Evolutionary conservation across 2,113 vertebrate genomes (phyloP).

Genomic region (Danio rerio): DNA sequence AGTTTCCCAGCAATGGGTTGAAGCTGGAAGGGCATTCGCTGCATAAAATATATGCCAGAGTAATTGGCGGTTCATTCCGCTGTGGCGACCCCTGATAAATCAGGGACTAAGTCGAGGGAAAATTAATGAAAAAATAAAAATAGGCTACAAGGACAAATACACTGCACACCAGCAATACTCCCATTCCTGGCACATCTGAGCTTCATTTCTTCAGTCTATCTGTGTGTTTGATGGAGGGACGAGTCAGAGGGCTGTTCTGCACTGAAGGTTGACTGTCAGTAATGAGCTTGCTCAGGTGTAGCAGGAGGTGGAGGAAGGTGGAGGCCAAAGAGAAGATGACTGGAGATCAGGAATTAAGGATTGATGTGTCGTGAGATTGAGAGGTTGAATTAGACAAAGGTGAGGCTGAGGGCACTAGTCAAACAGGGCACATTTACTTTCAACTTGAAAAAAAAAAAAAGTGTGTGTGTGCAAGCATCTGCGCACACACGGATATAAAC

Average conservation of each 20-base stretch:
- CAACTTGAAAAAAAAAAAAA: not conserved
- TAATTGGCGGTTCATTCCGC: too few relatives aligned
- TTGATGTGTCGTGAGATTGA: not conserved
- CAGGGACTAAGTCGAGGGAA: too few relatives aligned
- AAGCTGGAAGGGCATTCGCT: too few relatives aligned
- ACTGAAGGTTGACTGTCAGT: constrained; percentile 30
- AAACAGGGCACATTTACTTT: constrained; percentile 25
- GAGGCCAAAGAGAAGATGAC: constrained; percentile 16
- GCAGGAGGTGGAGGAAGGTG: constrained; percentile 17
- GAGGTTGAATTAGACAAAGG: constrained; percentile 16
- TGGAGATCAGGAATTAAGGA: not conserved
- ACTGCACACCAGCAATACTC: not conserved
- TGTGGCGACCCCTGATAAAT: too few relatives aligned
- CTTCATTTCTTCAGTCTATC: constrained; percentile 8
- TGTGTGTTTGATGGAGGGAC: not conserved
- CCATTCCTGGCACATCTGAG: not conserved
- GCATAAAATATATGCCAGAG: too few relatives aligned
- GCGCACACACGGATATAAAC: constrained; percentile 5
- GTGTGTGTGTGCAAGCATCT: not conserved
- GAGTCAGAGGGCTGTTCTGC: constrained; percentile 20
- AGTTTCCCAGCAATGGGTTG: too few relatives aligned
- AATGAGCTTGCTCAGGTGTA: constrained; percentile 46
- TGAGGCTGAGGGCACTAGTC: constrained; percentile 10
- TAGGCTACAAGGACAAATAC: too few relatives aligned
- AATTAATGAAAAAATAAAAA: too few relatives aligned